Evolutionary conservation across 2,888 invertebrate genomes (phyloP).

Genomic region (Conomelus anceps): DNA sequence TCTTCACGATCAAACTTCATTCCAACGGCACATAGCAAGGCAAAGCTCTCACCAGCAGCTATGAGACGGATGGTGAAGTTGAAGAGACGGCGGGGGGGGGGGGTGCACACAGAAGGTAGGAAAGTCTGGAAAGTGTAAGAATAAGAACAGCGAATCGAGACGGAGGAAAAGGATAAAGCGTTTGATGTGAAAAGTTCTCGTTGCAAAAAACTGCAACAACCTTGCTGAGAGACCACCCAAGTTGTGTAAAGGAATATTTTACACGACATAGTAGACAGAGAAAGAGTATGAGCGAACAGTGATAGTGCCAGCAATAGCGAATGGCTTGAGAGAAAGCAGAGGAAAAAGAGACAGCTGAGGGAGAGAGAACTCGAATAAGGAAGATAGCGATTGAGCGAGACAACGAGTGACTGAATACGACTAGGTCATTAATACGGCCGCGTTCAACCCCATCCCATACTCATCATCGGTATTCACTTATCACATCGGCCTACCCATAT

Average conservation of each 20-base stretch:
- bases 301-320: no score
- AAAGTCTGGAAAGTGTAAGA: background rate
- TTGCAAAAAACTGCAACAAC: slow-evolving; percentile 10
- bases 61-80: no score
- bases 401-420: background rate
- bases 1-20: background rate
- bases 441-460: background rate
- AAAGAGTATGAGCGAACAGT: background rate
- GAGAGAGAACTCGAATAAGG: background rate
- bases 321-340: background rate
- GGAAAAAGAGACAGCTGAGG: background rate
- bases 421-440: background rate
- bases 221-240: background rate
- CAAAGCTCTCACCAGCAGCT: background rate
- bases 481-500: no score
- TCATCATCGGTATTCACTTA: background rate
- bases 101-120: background rate
- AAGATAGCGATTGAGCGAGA: background rate
- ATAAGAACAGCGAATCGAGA: background rate
- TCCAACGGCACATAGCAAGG: background rate
- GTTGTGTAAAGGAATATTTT: slow-evolving; percentile 11
- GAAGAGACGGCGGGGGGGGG: background rate
- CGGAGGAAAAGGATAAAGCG: background rate
- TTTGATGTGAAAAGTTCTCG: slow-evolving; percentile 12
- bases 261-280: background rate